phyloP scores from a whole-genome alignment of 1,140 invertebrate genomes.

The Drosophila nigrodunni region DNA sequence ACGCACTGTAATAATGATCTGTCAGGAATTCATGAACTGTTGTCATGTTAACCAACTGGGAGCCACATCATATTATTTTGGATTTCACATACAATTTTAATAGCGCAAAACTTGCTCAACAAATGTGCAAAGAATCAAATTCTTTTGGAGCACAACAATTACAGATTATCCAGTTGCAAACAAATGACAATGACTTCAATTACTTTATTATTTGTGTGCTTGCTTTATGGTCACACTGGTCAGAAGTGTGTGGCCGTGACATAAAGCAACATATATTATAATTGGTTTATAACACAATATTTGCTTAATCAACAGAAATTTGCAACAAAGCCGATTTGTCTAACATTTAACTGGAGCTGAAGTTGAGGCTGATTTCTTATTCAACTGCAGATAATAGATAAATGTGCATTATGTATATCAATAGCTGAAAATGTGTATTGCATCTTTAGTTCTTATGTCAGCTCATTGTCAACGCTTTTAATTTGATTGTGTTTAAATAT shows the following conservation, averaged over 20 bases:
- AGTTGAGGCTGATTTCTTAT: not conserved
- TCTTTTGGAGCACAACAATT: no score
- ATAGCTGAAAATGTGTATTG: not conserved
- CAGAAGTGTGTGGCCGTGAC: no score
- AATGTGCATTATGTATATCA: conserved; percentile 3
- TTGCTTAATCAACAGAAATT: no score
- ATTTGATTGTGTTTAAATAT: conserved; percentile 61
- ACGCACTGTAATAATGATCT: conserved; percentile 29
- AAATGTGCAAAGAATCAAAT: no score
- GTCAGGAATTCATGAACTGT: conserved; percentile 12
- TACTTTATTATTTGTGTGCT: not conserved
- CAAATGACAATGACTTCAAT: not conserved
- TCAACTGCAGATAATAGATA: not conserved
- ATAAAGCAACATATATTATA: no score
- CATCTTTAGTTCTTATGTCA: conserved; percentile 9
- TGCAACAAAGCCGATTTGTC: not conserved
- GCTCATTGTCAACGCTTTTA: conserved; percentile 36
- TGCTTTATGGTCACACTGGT: not conserved
- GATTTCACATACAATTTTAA: not conserved
- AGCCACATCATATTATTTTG: conserved; percentile 2
- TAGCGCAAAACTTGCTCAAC: not conserved
- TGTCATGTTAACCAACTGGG: conserved; percentile 9
- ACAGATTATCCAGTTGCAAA: not conserved
- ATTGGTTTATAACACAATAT: no score
- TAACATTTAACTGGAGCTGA: not conserved